These are phyloP conservation scores for Pyrocephalus nanus DNA, from an alignment of 2,797 vertebrate species.

Conservation along the genomic window DNA sequence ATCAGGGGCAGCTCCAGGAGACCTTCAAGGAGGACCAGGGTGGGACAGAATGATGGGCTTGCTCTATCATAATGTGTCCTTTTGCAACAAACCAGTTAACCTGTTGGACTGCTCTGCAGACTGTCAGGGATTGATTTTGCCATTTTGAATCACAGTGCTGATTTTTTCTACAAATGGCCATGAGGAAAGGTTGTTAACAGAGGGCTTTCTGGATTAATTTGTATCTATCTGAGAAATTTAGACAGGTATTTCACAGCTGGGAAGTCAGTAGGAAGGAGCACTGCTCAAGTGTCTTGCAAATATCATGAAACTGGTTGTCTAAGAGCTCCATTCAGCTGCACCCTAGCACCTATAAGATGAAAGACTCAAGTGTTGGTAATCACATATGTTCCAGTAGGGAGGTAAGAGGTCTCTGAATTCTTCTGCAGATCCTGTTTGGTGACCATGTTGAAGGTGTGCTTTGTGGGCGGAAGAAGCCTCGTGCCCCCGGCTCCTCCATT, in stretches of 20 bases:
- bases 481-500: background rate
- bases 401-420: background rate
- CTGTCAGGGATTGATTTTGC: background rate
- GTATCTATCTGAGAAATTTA: background rate
- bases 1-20: background rate
- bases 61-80: background rate
- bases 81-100: background rate
- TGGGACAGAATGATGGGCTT: background rate
- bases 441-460: constrained; percentile 66
- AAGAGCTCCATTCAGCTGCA: background rate
- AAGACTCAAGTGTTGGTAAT: background rate
- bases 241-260: background rate
- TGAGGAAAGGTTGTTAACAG: background rate
- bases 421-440: constrained; percentile 73
- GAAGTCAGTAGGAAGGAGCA: background rate
- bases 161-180: background rate
- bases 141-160: background rate
- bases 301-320: background rate
- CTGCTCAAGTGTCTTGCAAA: background rate
- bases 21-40: background rate
- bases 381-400: background rate
- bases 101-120: background rate
- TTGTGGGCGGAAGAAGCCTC: constrained; percentile 80
- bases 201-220: background rate
- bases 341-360: background rate